Percentiles rank a stretch among this genome's conserved stretches.
Conservation (phyloP, 2,113 vertebrate species). For the Caretta caretta region DNA sequence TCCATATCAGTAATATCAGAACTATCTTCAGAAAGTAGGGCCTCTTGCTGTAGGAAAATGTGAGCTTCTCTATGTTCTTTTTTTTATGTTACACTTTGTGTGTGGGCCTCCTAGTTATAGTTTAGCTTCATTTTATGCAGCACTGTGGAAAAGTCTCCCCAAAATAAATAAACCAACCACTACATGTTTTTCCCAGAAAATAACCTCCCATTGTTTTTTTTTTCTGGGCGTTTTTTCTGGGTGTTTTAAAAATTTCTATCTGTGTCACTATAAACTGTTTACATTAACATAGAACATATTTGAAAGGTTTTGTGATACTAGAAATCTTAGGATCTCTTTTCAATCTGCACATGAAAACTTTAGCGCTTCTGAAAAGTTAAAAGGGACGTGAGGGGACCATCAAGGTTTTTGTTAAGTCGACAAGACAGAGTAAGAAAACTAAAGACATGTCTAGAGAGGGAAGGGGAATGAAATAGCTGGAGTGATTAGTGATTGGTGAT, state of each 20-base stretch:
- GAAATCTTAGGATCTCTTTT: not conserved
- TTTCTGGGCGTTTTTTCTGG: not conserved
- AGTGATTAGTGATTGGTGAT: not conserved
- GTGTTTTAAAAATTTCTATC: not conserved
- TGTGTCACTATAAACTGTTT: not conserved
- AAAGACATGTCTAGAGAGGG: not conserved
- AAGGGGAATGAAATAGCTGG: not conserved
- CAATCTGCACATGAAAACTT: not conserved
- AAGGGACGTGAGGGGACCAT: not conserved
- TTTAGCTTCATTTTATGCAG: not conserved
- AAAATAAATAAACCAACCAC: not conserved
- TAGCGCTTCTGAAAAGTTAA: not conserved
- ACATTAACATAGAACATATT: not conserved
- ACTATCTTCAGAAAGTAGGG: not conserved
- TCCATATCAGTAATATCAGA: not conserved
- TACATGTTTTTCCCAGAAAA: not conserved
- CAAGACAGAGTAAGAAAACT: not conserved
- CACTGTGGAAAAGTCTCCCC: not conserved
- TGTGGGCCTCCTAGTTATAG: not conserved
- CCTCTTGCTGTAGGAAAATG: not conserved
- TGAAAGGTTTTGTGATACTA: not conserved
- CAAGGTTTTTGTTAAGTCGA: not conserved
- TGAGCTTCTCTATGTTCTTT: not conserved
- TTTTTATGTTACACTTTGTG: not conserved
- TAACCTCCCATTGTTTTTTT: not conserved